These are phyloP conservation scores for Apostichopus parvimensis DNA, from an alignment of 35 echinoderm and acorn worm genomes.

Conservation along the genomic window DNA sequence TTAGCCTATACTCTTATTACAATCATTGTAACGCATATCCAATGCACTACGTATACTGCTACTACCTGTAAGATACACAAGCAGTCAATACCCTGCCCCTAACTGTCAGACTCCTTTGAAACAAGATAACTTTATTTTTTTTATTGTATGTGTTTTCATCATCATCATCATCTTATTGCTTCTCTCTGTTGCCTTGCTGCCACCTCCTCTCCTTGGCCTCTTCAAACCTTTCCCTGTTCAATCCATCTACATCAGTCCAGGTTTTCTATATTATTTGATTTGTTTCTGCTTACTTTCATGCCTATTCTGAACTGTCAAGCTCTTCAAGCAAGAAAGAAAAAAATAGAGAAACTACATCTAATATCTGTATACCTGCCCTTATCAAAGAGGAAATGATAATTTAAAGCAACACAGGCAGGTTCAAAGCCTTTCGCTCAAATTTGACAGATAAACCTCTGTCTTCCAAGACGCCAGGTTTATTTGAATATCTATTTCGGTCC, in stretches of 20 bases:
- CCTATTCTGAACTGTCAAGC: constrained; percentile 27
- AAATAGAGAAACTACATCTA: background rate
- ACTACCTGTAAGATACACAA: background rate
- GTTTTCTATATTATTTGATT: constrained; percentile 19
- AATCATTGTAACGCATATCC: background rate
- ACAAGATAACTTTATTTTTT: background rate
- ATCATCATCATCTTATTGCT: background rate
- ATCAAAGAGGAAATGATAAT: background rate
- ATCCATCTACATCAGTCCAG: constrained; percentile 7
- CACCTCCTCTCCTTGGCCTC: background rate
- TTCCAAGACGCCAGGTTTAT: no score
- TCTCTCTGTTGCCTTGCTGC: background rate
- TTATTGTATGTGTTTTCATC: background rate
- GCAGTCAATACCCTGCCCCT: background rate
- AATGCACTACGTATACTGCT: background rate
- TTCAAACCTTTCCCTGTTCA: constrained; percentile 14
- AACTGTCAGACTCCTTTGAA: background rate
- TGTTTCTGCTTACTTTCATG: background rate
- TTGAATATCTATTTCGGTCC: no score
- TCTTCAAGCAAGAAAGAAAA: background rate
- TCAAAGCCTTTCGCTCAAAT: no score
- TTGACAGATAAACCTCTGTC: no score
- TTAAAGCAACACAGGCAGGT: background rate
- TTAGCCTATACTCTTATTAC: background rate
- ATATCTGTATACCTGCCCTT: constrained; percentile 21